Evolutionary conservation across 1,140 invertebrate genomes (phyloP).

Genomic region (Globodera rostochiensis): DNA sequence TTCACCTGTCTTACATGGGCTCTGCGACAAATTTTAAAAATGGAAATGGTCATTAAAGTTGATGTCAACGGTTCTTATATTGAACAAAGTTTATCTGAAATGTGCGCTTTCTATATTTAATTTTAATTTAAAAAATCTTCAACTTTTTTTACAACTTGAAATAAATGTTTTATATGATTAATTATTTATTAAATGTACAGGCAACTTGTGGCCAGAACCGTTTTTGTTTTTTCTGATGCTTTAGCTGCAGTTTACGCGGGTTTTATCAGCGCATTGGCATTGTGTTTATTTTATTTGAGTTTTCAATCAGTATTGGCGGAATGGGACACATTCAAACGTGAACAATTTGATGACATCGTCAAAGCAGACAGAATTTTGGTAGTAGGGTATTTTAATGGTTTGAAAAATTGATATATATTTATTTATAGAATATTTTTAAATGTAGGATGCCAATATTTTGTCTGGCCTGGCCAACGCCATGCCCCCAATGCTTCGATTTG

Average conservation of each 20-base stretch:
- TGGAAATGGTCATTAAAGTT: constrained; percentile 7
- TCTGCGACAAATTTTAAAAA: neutral
- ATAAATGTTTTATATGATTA: too few relatives aligned
- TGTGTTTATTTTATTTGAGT: constrained; percentile 16
- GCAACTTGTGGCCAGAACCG: neutral
- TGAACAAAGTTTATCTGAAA: neutral
- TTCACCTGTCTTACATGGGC: neutral
- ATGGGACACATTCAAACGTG: constrained; percentile 12
- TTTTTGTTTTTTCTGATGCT: neutral
- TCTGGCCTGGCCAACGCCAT: neutral
- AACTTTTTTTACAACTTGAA: too few relatives aligned
- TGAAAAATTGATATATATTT: too few relatives aligned
- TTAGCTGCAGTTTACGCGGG: constrained; percentile 1
- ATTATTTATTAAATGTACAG: neutral
- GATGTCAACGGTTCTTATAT: neutral
- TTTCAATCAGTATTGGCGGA: constrained; percentile 10
- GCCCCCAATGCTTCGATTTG: constrained; percentile 1
- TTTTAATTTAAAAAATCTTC: neutral
- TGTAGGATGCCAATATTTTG: constrained; percentile 9
- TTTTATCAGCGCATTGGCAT: constrained; percentile 12
- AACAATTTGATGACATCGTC: neutral
- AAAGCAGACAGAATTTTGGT: constrained; percentile 7
- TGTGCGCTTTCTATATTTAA: neutral
- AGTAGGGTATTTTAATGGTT: neutral
- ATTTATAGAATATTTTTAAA: neutral